A percentile compares a stretch with the other conserved stretches of the same genome.
phyloP scores from a whole-genome alignment of 1,140 invertebrate genomes.

The Microvelia longipes region DNA sequence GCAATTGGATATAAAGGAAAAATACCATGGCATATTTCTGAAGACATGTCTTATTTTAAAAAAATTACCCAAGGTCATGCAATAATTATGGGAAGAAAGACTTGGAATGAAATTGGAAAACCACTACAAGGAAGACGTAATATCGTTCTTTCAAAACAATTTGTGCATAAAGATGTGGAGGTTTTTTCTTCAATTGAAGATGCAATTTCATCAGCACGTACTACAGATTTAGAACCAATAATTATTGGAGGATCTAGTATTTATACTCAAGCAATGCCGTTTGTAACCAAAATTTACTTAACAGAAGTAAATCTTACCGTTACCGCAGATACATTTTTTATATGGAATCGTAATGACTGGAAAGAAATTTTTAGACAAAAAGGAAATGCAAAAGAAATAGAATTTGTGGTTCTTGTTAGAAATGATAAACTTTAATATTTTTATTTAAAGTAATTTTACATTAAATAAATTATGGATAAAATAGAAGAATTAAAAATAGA shows the following conservation, averaged over 20 bases:
- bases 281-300: neutral
- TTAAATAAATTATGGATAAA: neutral
- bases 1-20: neutral
- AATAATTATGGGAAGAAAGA: neutral
- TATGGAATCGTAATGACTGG: neutral
- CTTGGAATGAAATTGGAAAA: neutral
- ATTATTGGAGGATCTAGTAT: neutral
- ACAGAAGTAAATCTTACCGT: neutral
- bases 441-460: neutral
- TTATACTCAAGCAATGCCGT: neutral
- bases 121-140: neutral
- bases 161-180: neutral
- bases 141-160: neutral
- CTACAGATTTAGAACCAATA: neutral
- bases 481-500: neutral
- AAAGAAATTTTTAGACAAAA: neutral
- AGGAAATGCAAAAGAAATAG: neutral
- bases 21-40: neutral
- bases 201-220: neutral
- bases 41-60: neutral
- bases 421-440: neutral
- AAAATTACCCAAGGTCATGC: neutral
- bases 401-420: neutral
- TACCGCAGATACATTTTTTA: neutral
- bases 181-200: neutral